phyloP scores from a whole-genome alignment of 2,797 vertebrate genomes.

The Coracias cyanogaster region DNA sequence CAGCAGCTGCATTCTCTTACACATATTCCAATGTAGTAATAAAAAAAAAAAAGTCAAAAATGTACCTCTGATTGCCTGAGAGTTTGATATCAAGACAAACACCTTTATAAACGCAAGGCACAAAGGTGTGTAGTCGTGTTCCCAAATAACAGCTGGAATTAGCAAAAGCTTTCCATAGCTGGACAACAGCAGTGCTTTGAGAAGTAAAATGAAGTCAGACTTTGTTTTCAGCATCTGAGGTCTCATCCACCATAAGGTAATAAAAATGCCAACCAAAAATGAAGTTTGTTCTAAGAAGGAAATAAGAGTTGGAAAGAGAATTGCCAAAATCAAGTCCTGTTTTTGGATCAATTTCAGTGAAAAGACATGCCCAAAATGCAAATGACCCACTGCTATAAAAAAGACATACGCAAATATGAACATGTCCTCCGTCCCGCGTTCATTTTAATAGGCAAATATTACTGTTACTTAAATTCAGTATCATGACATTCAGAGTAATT shows the following conservation, averaged over 20 bases:
- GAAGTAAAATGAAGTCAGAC: constrained; percentile 79
- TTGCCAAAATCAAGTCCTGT: neutral
- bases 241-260: constrained; percentile 82
- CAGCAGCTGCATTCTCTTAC: neutral
- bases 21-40: neutral
- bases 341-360: neutral
- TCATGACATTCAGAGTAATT: neutral
- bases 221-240: constrained; percentile 63
- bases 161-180: constrained; percentile 95
- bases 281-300: constrained; percentile 86
- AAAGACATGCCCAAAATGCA: neutral
- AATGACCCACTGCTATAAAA: neutral
- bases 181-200: constrained; percentile 92
- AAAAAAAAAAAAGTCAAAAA: constrained; percentile 3
- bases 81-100: constrained; percentile 94
- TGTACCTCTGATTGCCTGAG: constrained; percentile 91
- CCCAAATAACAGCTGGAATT: constrained; percentile 97
- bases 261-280: constrained; percentile 87
- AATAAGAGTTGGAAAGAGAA: neutral
- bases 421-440: neutral
- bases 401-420: neutral
- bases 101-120: constrained; percentile 92
- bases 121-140: constrained; percentile 92
- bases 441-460: neutral
- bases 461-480: neutral